Conservation (phyloP, 2,797 vertebrate genomes). For the Phoebastria nigripes region DNA sequence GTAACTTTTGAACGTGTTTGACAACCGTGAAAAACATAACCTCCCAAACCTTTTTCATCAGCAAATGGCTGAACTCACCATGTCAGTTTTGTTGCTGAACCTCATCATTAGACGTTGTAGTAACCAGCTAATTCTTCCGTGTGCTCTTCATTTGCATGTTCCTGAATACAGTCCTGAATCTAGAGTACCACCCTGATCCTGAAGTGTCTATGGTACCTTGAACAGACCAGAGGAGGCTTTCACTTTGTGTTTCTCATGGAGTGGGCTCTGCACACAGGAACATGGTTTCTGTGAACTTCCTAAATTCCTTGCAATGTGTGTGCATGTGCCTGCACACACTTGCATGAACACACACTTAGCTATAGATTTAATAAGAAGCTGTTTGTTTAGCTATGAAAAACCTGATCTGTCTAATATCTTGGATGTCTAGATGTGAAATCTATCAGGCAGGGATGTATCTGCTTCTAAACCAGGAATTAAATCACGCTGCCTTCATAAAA, state of each 20-base stretch:
- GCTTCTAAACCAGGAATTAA: neutral
- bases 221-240: neutral
- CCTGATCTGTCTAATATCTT: neutral
- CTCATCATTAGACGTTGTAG: accelerated
- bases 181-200: neutral
- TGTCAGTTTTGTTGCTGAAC: neutral
- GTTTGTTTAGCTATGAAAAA: neutral
- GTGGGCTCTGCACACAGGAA: neutral
- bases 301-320: neutral
- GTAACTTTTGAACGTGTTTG: neutral
- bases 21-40: neutral
- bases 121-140: neutral
- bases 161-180: neutral
- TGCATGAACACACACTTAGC: neutral
- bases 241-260: neutral
- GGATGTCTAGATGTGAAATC: neutral
- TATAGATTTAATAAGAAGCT: neutral
- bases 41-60: neutral
- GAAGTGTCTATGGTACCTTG: neutral
- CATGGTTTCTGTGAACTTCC: neutral
- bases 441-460: neutral
- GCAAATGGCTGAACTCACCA: neutral
- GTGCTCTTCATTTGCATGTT: neutral
- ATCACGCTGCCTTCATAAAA: neutral
- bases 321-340: no score